Base-by-base conservation (phyloP, 2,797 vertebrate species). In the Danionella dracula region DNA sequence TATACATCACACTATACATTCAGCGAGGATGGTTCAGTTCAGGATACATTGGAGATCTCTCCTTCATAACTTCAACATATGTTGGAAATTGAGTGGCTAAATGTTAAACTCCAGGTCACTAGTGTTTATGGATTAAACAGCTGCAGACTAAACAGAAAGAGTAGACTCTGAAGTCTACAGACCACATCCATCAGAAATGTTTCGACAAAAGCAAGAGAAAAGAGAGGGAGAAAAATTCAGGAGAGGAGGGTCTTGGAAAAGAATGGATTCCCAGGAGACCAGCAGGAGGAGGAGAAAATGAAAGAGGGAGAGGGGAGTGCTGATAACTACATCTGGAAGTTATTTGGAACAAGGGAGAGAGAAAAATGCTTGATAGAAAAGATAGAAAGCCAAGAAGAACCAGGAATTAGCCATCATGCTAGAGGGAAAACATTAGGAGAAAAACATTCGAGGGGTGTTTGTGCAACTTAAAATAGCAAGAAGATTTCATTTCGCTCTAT, bases 281-380 rank as follows among this genome's bases (percentile, higher is more conserved):
- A 42, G 54, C 7, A 29, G 63, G 66, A 62, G 58, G 58, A 65
- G 50, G 51, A 44, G 11, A 54, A 20, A 56, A 29, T 45, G 45
- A 70, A 23, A 45, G 19, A 62, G 45, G 21, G 31, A 56, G 51
- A 62, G 48, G 17, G 67, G 68, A 61, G 55, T 59, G 60, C 66
- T 31, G 63, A 50, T 38, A 73, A 56, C 34, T 20, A 74, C 78
- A 81, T 81, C 79, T 81, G 80, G 78, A 79, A 81, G 62, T 68
- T 73, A 77, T 79, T 76, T 70, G 71, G 60, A 76, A 69, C 51
- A 57, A 66, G 42, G 54, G 29, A 62, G 23, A 41, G 20, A 42
- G 45, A 32, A n/a, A 49, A 32, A 27, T 35, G 69, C 32, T 23
- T 27, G 46, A 50, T 9, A 15, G 42, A 38, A 51, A 44, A 29